Base-by-base conservation (phyloP, 2,113 vertebrate species). In the Corythoichthys intestinalis region DNA sequence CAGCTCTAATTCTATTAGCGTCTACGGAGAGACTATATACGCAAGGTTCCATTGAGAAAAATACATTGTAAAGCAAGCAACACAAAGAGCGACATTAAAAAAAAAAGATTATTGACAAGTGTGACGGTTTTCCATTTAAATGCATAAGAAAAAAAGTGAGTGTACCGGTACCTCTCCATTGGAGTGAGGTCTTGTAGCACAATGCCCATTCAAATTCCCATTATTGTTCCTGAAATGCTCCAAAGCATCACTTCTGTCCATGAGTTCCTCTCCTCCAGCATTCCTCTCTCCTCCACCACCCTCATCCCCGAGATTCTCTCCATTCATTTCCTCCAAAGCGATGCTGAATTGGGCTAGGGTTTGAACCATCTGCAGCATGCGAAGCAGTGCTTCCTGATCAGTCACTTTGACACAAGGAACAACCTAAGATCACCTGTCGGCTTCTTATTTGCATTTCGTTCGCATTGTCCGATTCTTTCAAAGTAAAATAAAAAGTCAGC, bases 331-430 rank as follows among this genome's bases (percentile, higher is more conserved):
- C 90, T 98, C 96, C 93, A 98, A 92, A 84, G 96, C 95, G 80
- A 98, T 96, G 91, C 95, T 95, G 93, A 98, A 98, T 92, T 98
- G 96, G 87, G 96, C 95, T 78, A 98, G 93, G 86, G 95, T 97
- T 91, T 94, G 94, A 86, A 98, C 96, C 95, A 98, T 98, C 91
- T 97, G 96, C 92, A 98, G 94, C 96, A 98, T 98, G 86, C 92
- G 94, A 92, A 85, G 37, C 34, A 12, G 59, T 75, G 70, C 56
- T 39, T 52, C 72, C n/a, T 60, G 70, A 46, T 37, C 61, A 68
- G 74, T 63, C 67, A 73, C 76, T 81, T 69, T 73, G 64, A 82
- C 77, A 20, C 6, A 1, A 48, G 1, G 38, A 20, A 67, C 56
- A 37, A 13, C 20, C 71, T 0, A 41, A 62, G 48, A 63, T 44